These are phyloP conservation scores for Uria aalge DNA, from an alignment of 2,113 vertebrate genomes.

Conservation along the genomic window DNA sequence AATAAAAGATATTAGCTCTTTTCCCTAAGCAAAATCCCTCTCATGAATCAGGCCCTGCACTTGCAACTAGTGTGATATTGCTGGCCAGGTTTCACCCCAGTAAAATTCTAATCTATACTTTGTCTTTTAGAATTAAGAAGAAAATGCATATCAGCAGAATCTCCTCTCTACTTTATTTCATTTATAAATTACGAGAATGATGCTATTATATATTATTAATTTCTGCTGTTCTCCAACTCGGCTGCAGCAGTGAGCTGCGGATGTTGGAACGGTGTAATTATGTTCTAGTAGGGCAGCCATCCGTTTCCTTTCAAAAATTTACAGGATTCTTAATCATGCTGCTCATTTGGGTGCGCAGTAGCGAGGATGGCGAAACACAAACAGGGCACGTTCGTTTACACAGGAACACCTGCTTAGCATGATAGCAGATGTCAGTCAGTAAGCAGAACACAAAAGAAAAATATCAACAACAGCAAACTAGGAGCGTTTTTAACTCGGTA, in stretches of 20 bases:
- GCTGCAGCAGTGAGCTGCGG: conserved; percentile 86
- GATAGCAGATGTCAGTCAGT: conserved; percentile 99
- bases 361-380: conserved; percentile 95
- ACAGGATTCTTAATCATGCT: conserved; percentile 99
- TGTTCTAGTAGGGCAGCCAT: conserved; percentile 99
- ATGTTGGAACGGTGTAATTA: conserved; percentile 98
- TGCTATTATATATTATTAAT: conserved; percentile 99
- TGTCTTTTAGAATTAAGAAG: conserved; percentile 82
- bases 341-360: conserved; percentile 96
- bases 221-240: conserved; percentile 91
- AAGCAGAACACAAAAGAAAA: conserved; percentile 88
- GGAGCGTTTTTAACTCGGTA: conserved; percentile 58
- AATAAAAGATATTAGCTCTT: conserved; percentile 75
- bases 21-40: conserved; percentile 71
- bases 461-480: conserved; percentile 78
- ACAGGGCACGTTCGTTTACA: conserved; percentile 98
- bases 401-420: conserved; percentile 99
- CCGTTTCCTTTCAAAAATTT: conserved; percentile 99
- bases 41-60: conserved; percentile 70
- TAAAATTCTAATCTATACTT: conserved; percentile 83
- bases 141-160: conserved; percentile 88
- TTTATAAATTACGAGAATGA: conserved; percentile 98
- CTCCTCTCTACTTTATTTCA: conserved; percentile 95
- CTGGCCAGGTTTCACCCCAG: conserved; percentile 77
- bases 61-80: conserved; percentile 74